Base-by-base conservation (phyloP, 2,797 vertebrate genomes). In the Schizothorax lantsangensis region DNA sequence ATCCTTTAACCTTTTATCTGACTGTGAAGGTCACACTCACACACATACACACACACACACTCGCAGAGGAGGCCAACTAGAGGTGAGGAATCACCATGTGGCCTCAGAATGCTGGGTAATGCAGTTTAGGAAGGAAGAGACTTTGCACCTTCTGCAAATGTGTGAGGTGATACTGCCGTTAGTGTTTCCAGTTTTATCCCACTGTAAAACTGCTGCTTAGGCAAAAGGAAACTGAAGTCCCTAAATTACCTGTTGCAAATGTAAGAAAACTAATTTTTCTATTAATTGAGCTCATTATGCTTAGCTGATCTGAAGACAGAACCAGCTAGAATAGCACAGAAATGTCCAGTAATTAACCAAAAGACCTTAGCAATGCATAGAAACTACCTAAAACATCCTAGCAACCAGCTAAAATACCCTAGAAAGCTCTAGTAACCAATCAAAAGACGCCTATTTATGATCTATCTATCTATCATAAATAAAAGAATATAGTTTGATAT, bases 1-100 rank as follows among this genome's bases (percentile, higher is more conserved):
- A 81, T 64, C 79, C 23, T 81, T 84, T 69, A 85, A 80, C 64
- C 81, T 89, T 86, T 45, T 23, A 57, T 83, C 66, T 81, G 71
- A 59, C 33, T 43, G 45, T 14, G 62, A 86, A 88, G 73, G 80
- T 86, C 81, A 84, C 64, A 71, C 47, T 26, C 57, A 43, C 57
- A 84, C 11, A 74, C 47, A 52, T 12, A 43, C 40, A 43, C 40
- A 74, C 26, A 69, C 62, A 71, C 49, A 45, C 17, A 17, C 43
- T 81, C 23, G 36, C 74, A 79, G 21, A 79, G 21, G 43, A 77
- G 79, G 81, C 74, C 83, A 85, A 36, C 74, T 21, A 85, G 74
- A 80, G 54, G 66, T 84, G 49, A 84, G 73, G 47, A 82, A 84
- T 86, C 81, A 75, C 68, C 45, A 72, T 84, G 81, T 84, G 73